Base-by-base conservation (phyloP, 2,113 vertebrate species). In the Motacilla alba region DNA sequence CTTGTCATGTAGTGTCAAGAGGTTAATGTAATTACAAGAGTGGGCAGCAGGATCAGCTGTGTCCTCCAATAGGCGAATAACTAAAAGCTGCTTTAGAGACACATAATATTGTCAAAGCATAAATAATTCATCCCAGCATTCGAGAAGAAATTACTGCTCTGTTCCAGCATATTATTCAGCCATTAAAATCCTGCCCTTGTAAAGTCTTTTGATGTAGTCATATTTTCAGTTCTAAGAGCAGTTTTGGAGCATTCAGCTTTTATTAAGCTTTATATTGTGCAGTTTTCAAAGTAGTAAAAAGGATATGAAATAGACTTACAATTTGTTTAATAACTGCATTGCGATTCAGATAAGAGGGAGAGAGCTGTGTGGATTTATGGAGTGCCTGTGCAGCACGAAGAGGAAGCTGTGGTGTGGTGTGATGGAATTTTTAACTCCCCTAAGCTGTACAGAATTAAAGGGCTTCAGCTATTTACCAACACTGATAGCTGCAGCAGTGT, bases 1-100 rank as follows among this genome's bases (percentile, higher is more conserved):
- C 98, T 98, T 98, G 98, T 98, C 98, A 98, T 98, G 98, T 98
- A 96, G 97, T 98, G 98, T 98, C 98, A 97, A 97, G 96, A 98
- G 98, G 98, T 98, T 98, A 98, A 98, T 98, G 98, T 98, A 98
- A 98, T 98, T 98, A 98, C 98, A 98, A 98, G 98, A 98, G 96
- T 92, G 97, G 98, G 98, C 97, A 98, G 97, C 96, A 95, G 97
- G 98, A 98, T 98, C 98, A 98, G 98, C 98, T 98, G 97, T 98
- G 98, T 97, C 97, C 97, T 97, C 97, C 95, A 98, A 98, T 92
- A 98, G 97, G 97, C 64, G 89, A 98, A 98, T 98, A 98, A 98
- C 97, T 98, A 98, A 98, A 98, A 98, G 98, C 97, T 98, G 97
- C 97, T 98, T 98, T 98, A 97, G 98, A 98, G 98, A 98, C 98